These are phyloP conservation scores for Microctonus hyperodae DNA, from an alignment of 2,888 invertebrate genomes.

Conservation along the genomic window DNA sequence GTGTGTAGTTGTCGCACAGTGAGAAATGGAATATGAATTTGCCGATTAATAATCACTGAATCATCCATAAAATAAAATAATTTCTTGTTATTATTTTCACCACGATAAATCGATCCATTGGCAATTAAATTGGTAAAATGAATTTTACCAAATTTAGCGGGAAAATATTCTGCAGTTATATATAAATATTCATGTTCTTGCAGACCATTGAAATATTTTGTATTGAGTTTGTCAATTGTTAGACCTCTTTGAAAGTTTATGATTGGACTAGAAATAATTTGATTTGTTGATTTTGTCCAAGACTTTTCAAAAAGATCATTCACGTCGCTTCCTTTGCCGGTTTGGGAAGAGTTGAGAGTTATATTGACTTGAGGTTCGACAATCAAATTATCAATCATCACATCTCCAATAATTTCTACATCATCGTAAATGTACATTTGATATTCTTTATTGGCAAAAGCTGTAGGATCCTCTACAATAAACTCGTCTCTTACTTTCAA, in stretches of 20 bases:
- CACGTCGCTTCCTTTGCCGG: slow-evolving; percentile 29
- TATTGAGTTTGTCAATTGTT: slow-evolving; percentile 45
- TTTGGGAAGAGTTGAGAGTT: slow-evolving; percentile 23
- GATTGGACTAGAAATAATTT: slow-evolving; percentile 38
- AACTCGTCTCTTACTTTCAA: slow-evolving; percentile 48
- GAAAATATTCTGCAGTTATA: slow-evolving; percentile 41
- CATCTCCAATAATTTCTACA: slow-evolving; percentile 46
- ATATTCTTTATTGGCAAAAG: slow-evolving; percentile 25
- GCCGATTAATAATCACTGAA: slow-evolving; percentile 34
- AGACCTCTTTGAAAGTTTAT: slow-evolving; percentile 44
- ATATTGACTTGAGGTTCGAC: slow-evolving; percentile 31
- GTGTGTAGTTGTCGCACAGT: slow-evolving; percentile 39
- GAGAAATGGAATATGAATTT: slow-evolving; percentile 37
- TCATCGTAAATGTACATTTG: slow-evolving; percentile 48
- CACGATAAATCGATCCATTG: slow-evolving; percentile 32
- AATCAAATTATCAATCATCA: slow-evolving; percentile 40
- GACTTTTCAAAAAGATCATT: slow-evolving; percentile 35
- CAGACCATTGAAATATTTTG: slow-evolving; percentile 47
- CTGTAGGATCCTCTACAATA: slow-evolving; percentile 32
- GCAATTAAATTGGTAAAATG: slow-evolving; percentile 45
- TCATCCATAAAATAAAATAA: slow-evolving; percentile 36
- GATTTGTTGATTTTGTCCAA: slow-evolving; percentile 54
- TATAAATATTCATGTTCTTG: slow-evolving; percentile 47
- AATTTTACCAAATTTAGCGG: slow-evolving; percentile 36
- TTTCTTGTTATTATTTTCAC: neutral